Base-by-base conservation (phyloP, 2,797 vertebrate species). In the Dipus sagitta region DNA sequence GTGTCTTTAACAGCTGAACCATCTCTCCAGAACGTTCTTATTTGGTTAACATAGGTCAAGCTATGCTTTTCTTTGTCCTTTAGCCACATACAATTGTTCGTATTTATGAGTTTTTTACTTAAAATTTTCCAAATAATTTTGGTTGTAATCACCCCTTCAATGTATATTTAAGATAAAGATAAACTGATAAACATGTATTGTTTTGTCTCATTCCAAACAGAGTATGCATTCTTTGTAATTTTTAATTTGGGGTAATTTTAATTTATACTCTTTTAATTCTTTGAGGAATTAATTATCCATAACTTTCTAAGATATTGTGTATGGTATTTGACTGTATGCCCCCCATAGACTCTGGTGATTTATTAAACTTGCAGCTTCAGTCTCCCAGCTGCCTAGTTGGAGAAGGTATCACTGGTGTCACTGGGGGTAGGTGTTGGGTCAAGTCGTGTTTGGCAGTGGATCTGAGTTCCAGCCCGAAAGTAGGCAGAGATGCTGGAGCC, bases 31-130 rank as follows among this genome's bases (percentile, higher is more conserved):
- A 14, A 11, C 60, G 75, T 86, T 82, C 26, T 86, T 74, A 21
- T 60, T 70, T 82, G 7, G 17, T 67, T 81, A 92, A 38, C 0
- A 20, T 65, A 72, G 72, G 92, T 82, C 92, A 90, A 74, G n/a
- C 28, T 34, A 38, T 11, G 21, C 10, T 78, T 67, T 30, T 82
- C 84, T 78, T 78, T 77, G 74, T 62, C n/a, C 23, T 34, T 83
- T 64, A 32, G 14, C 64, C 86, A 60, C 15, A 42, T 34, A 0
- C 5, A 67, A 67, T 14, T 67, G 81, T 91, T 74, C 28, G 28
- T 67, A 62, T 5, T 38, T 47, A 17, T 28, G 30, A 82, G 10
- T 65, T 90, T 7, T 92, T 24, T 64, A 4, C 20, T 81, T 65
- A 21, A 8, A 60, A n/a, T 87, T 68, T 81, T 82, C 20, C 32